Evolutionary conservation across 2,888 invertebrate species (phyloP).

Genomic region (Molorchus minor): DNA sequence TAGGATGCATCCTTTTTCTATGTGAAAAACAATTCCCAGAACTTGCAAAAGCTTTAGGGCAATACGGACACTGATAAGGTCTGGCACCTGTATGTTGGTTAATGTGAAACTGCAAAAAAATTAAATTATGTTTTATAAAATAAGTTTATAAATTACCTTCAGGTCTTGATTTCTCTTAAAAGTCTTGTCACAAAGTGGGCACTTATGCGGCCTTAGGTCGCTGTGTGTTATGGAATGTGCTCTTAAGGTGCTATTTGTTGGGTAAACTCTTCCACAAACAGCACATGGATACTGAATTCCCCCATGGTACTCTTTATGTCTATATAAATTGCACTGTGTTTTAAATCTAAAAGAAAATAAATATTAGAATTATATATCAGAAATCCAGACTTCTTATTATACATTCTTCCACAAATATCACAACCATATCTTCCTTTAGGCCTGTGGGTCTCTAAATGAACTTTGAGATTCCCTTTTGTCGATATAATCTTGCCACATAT

Average conservation of each 20-base stretch:
- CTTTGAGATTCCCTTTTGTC: conserved; percentile 70
- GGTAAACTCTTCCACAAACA: conserved; percentile 76
- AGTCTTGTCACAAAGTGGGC: conserved; percentile 74
- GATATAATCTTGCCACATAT: conserved; percentile 71
- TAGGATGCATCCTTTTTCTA: conserved; percentile 76
- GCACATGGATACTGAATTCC: conserved; percentile 70
- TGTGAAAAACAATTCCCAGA: conserved; percentile 80
- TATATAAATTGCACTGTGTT: conserved; percentile 70
- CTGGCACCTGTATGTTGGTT: conserved; percentile 79
- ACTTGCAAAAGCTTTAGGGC: conserved; percentile 76
- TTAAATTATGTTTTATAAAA: too few species aligned
- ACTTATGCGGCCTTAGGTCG: conserved; percentile 73
- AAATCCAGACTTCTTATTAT: conserved; percentile 56
- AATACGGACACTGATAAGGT: conserved; percentile 78
- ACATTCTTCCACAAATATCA: conserved; percentile 75
- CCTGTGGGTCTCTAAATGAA: conserved; percentile 72
- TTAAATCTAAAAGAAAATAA: conserved; percentile 68
- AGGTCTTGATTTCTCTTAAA: conserved; percentile 80
- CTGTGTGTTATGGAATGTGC: conserved; percentile 78
- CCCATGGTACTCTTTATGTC: conserved; percentile 72
- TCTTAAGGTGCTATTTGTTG: conserved; percentile 72
- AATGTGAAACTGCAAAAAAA: conserved; percentile 71
- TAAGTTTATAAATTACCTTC: too few species aligned
- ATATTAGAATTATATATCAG: background rate
- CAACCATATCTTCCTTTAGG: conserved; percentile 71